phyloP scores from a whole-genome alignment of 2,113 vertebrate genomes.

The Mastomys coucha region DNA sequence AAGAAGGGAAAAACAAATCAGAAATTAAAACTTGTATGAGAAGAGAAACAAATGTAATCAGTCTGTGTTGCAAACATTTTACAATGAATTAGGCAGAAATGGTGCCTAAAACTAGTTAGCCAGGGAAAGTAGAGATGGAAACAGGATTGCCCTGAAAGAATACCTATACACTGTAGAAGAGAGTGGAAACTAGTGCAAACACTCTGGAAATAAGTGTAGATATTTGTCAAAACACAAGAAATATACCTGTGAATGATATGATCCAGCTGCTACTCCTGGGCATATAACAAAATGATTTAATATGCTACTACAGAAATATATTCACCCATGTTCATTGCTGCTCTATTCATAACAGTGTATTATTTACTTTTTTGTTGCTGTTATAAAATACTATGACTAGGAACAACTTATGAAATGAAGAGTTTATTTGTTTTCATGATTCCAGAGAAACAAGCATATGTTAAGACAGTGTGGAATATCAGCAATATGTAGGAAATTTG shows the following conservation, averaged over 20 bases:
- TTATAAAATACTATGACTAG: background rate
- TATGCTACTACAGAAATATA: background rate
- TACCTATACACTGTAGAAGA: background rate
- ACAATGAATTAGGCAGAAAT: background rate
- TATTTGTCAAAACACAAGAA: background rate
- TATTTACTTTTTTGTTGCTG: background rate
- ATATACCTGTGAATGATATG: background rate
- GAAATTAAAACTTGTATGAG: background rate
- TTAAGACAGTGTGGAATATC: background rate
- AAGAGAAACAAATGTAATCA: background rate
- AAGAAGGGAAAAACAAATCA: background rate
- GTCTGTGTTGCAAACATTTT: background rate
- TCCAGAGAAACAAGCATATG: background rate
- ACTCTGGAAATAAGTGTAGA: background rate
- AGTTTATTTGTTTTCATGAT: background rate
- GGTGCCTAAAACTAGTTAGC: slow-evolving; percentile 1
- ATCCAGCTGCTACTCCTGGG: background rate
- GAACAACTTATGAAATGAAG: background rate
- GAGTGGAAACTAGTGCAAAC: background rate
- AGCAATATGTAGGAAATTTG: background rate
- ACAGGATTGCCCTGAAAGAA: background rate
- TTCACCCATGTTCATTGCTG: background rate
- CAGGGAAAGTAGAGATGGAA: background rate
- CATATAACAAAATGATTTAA: background rate
- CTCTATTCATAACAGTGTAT: background rate